These are phyloP conservation scores for Eupeodes latifasciatus DNA, from an alignment of 2,888 invertebrate genomes.

Conservation along the genomic window DNA sequence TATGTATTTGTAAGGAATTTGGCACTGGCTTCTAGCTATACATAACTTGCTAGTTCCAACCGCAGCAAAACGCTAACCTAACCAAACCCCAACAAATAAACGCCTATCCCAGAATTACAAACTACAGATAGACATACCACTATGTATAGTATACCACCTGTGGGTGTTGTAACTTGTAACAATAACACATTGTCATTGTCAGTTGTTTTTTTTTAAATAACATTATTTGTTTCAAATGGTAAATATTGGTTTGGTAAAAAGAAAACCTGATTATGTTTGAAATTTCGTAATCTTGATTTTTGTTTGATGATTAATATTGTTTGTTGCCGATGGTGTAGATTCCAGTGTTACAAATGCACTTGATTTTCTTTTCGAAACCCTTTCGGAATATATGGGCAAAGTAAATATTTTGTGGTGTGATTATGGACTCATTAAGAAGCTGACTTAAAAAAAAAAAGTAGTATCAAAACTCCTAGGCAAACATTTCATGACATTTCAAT, in stretches of 20 bases:
- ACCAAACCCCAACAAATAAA: slow-evolving; percentile 46
- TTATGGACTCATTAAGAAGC: too few relatives aligned
- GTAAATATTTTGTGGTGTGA: too few relatives aligned
- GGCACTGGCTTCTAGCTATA: background rate
- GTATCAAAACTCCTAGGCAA: too few relatives aligned
- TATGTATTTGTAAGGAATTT: slow-evolving; percentile 21
- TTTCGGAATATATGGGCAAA: too few relatives aligned
- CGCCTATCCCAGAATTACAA: slow-evolving; percentile 51
- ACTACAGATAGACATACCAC: slow-evolving; percentile 20
- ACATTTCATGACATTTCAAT: too few relatives aligned
- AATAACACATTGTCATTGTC: slow-evolving; percentile 69
- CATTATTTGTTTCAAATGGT: background rate
- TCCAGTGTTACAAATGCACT: too few relatives aligned
- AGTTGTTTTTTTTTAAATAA: slow-evolving; percentile 31
- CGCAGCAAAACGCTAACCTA: slow-evolving; percentile 22
- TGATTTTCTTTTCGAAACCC: too few relatives aligned
- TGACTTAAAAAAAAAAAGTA: too few relatives aligned
- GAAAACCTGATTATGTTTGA: background rate
- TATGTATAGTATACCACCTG: slow-evolving; percentile 38
- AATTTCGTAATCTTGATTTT: background rate
- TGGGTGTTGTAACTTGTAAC: slow-evolving; percentile 62
- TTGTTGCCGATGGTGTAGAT: too few relatives aligned
- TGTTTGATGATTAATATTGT: too few relatives aligned
- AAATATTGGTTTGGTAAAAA: background rate
- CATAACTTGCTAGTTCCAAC: background rate